Evolutionary conservation across 1,140 invertebrate genomes (phyloP), one percentile per base, ranked within the genome.

Genomic region (Zaprionus vittiger): DNA sequence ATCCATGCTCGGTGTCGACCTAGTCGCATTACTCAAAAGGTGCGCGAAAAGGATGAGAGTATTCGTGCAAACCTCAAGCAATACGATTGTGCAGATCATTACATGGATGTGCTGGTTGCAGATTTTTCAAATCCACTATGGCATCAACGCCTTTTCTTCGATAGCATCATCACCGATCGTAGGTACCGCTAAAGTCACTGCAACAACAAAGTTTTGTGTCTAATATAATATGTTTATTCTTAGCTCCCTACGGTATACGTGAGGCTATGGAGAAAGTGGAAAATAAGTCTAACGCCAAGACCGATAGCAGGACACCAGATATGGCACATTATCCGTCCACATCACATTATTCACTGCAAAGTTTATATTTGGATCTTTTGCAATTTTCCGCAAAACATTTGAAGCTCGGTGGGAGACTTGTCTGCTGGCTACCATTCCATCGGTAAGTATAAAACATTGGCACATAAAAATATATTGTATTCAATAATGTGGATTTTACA

Each of bases 81-180:
- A 91, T 99, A 99, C 93, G 95, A 95, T 22, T 94, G 96, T 52
- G 94, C 94, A 72, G 93, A 95, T 34, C 94, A 94, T 64, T 99
- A 98, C 93, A 78, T 99, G 24, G 98, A 99, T 93, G 96, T 98
- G 1, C 81, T 99, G 1, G 96, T 99, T 5, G 97, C 97, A 64
- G 98, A 99, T 94, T 97, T 98, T 86, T 97, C 98, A 0, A 93
- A 95, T 77, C 95, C 96, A 1, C 92, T 98, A 73, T 99, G 97
- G 97, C 95, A 94, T 73, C 81, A 94, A 3, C 87, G 94, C 17
- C 91, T 97, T 17, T 92, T 93, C 77, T 95, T 98, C 80, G 97
- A 99, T 93, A 95, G 97, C 55, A 98, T 98, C 73, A 96, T 99
- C 57, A 98, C 98, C 54, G 98, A 99, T 94, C 98, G 98, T 99